Conservation (phyloP, 2,113 vertebrate genomes). For the Mohoua ochrocephala region DNA sequence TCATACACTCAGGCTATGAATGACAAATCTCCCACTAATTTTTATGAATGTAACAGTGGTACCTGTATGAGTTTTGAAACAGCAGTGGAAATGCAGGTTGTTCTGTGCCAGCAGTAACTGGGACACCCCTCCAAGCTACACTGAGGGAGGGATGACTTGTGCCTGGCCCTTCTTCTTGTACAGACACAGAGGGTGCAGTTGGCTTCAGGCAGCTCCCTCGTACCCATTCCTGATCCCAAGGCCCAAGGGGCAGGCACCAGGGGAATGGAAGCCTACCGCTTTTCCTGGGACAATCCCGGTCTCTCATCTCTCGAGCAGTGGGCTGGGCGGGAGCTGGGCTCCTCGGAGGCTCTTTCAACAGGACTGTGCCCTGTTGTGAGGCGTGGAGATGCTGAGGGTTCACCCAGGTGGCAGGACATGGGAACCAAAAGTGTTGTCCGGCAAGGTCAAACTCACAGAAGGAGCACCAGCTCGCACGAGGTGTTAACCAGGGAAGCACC, state of each 20-base stretch:
- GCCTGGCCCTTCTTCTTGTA: background rate
- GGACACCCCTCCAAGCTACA: background rate
- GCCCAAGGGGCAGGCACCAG: background rate
- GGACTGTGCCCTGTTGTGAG: background rate
- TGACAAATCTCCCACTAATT: constrained; percentile 29
- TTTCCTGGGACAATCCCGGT: background rate
- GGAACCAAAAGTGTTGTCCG: background rate
- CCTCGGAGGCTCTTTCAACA: background rate
- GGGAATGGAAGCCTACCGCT: background rate
- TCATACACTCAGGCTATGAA: background rate
- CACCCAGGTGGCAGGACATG: background rate
- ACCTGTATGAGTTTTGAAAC: background rate
- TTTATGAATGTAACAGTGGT: background rate
- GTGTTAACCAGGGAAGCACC: background rate
- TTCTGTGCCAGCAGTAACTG: background rate
- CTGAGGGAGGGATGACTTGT: background rate
- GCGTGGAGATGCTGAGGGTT: background rate
- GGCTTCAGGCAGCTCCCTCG: background rate
- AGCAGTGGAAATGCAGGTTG: background rate
- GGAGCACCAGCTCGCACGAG: fast-evolving
- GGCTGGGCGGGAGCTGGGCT: fast-evolving
- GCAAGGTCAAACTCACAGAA: background rate
- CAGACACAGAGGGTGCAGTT: background rate
- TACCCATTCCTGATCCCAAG: background rate
- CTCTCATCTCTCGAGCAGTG: background rate